phyloP scores from a whole-genome alignment of 2,797 vertebrate genomes.

The Merluccius polli region DNA sequence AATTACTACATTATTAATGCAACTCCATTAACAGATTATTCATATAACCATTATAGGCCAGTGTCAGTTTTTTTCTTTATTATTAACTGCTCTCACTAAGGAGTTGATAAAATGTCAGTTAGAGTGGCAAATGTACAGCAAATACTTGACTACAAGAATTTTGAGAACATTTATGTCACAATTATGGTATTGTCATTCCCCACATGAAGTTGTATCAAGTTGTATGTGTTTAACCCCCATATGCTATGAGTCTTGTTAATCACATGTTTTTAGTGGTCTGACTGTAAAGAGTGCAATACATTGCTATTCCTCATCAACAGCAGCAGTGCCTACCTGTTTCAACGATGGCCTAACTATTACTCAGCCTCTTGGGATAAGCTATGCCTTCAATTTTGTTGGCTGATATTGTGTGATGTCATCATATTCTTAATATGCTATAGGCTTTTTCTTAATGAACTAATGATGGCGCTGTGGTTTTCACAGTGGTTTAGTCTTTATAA shows the following conservation, averaged over 20 bases:
- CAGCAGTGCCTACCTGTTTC: background rate
- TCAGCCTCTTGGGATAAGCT: too few relatives aligned
- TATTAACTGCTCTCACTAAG: conserved; percentile 1
- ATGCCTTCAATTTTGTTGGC: too few relatives aligned
- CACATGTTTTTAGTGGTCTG: background rate
- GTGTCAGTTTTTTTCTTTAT: background rate
- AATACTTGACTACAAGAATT: background rate
- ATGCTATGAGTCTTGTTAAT: background rate
- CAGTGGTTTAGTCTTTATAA: background rate
- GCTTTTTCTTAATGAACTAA: too few relatives aligned
- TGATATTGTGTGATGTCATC: too few relatives aligned
- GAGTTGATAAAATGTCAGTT: background rate
- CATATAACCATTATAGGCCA: background rate
- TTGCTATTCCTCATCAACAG: background rate
- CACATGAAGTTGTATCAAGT: background rate
- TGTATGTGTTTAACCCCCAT: background rate
- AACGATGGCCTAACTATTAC: too few relatives aligned
- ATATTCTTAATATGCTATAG: too few relatives aligned
- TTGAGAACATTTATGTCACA: background rate
- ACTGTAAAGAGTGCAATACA: background rate
- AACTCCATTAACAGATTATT: background rate
- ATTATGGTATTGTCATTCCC: background rate
- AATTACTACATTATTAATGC: background rate
- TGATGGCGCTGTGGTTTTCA: too few relatives aligned
- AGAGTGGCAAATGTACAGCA: background rate